A percentile compares a stretch with the other conserved stretches of the same genome.
These are phyloP conservation scores for Lysandra coridon DNA, from an alignment of 2,888 invertebrate species.

Conservation along the genomic window DNA sequence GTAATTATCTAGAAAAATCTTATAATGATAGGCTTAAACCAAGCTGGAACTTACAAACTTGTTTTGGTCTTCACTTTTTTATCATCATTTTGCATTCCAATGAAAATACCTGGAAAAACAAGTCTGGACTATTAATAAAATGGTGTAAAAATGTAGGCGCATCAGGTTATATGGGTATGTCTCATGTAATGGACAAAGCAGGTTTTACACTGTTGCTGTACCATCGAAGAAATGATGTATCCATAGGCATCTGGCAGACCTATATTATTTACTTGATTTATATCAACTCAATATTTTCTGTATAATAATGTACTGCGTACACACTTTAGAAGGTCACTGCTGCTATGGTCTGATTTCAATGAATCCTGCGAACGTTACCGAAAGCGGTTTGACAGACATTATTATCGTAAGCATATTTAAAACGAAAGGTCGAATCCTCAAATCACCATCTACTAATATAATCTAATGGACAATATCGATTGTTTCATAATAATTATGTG, in stretches of 20 bases:
- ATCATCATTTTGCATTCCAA: background rate
- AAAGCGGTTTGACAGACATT: no score
- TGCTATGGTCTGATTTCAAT: no score
- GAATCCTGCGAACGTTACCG: no score
- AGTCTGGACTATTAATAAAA: background rate
- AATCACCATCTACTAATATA: background rate
- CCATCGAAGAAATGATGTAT: no score
- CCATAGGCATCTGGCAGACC: no score
- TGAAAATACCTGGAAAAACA: background rate
- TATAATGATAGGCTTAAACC: background rate
- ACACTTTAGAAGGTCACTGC: no score
- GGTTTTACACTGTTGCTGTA: background rate
- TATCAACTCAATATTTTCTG: no score
- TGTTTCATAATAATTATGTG: background rate
- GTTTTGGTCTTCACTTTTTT: background rate
- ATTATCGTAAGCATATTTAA: no score
- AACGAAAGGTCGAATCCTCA: no score
- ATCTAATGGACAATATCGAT: background rate
- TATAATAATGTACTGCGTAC: no score
- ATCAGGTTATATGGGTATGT: background rate
- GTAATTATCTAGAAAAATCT: no score
- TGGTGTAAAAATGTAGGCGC: background rate
- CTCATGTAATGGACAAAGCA: background rate
- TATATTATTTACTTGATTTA: no score
- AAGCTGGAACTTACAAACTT: background rate